A percentile compares a stretch with the other conserved stretches of the same genome.
These are phyloP conservation scores for Alsophila aescularia DNA, from an alignment of 2,888 invertebrate species.

Conservation along the genomic window DNA sequence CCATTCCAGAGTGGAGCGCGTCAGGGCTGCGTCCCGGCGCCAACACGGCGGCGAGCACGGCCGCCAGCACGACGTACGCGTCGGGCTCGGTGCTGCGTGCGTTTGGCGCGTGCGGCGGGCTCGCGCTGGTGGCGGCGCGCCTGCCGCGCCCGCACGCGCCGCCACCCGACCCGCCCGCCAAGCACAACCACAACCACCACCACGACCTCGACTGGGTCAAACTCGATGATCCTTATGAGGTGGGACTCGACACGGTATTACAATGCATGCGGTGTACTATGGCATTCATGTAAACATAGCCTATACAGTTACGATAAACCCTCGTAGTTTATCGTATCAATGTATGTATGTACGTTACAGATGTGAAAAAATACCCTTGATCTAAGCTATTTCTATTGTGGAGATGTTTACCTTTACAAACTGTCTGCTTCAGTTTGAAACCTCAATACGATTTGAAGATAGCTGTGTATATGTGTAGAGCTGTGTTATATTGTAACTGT, in stretches of 20 bases:
- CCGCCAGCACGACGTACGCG: constrained; percentile 10
- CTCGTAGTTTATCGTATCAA: no score
- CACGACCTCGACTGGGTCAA: constrained; percentile 87
- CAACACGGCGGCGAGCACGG: not conserved
- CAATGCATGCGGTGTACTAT: no score
- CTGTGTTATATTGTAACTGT: constrained; percentile 12
- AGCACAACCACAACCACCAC: constrained; percentile 78
- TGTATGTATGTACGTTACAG: no score
- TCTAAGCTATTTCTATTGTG: no score
- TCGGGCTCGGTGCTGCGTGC: constrained; percentile 87
- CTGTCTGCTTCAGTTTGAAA: no score
- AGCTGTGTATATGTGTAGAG: no score
- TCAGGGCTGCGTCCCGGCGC: not conserved
- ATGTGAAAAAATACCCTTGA: no score
- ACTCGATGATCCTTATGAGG: constrained; percentile 85
- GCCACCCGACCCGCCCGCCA: constrained; percentile 80
- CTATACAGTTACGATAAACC: no score
- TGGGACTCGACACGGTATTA: constrained; percentile 34
- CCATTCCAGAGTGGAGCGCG: not conserved
- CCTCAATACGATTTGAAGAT: no score
- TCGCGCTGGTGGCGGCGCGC: constrained; percentile 94
- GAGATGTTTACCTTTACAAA: no score
- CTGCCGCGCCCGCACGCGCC: constrained; percentile 95
- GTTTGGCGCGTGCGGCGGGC: constrained; percentile 94
- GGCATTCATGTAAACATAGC: no score